A percentile compares a stretch with the other conserved stretches of the same genome.
These are phyloP conservation scores for Drosophila kikkawai DNA, from an alignment of 1,140 invertebrate species.

Conservation along the genomic window DNA sequence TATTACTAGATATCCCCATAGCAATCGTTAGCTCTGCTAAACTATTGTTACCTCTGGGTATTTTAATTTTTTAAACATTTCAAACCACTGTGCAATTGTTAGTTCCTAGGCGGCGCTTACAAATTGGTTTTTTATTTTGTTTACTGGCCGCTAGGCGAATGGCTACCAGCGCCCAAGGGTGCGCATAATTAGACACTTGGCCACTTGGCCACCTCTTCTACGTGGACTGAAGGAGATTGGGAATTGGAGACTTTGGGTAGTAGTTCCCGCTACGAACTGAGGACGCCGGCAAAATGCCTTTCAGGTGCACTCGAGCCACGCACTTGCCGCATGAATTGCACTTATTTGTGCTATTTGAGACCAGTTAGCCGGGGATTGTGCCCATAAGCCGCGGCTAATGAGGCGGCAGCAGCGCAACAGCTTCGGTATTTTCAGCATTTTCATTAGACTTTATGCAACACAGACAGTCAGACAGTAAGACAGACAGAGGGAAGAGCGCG, in stretches of 20 bases:
- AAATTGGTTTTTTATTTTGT: conserved; percentile 53
- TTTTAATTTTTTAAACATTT: not conserved
- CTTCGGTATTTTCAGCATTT: conserved; percentile 57
- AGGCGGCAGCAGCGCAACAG: conserved; percentile 34
- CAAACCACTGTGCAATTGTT: conserved; percentile 29
- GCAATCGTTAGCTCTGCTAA: not conserved
- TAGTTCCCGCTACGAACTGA: not conserved
- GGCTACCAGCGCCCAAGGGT: conserved; percentile 37
- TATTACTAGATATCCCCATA: not conserved
- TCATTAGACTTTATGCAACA: conserved; percentile 73
- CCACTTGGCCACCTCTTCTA: conserved; percentile 27
- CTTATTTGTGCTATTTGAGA: conserved; percentile 48
- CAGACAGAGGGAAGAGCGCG: conserved; percentile 15
- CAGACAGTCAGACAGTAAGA: conserved; percentile 3
- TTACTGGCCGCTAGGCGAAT: conserved; percentile 31
- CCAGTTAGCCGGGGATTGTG: conserved; percentile 51
- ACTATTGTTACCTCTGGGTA: not conserved
- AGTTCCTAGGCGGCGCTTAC: conserved; percentile 43
- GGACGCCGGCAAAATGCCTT: conserved; percentile 16
- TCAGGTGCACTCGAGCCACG: conserved; percentile 47
- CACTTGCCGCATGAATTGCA: conserved; percentile 73
- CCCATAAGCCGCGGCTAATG: conserved; percentile 65
- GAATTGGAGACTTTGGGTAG: conserved; percentile 2
- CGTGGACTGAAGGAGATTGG: conserved; percentile 18
- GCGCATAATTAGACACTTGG: conserved; percentile 64